Evolutionary conservation across 23 tunicate genomes (phyloP).

Genomic region (Pegea sp.): DNA sequence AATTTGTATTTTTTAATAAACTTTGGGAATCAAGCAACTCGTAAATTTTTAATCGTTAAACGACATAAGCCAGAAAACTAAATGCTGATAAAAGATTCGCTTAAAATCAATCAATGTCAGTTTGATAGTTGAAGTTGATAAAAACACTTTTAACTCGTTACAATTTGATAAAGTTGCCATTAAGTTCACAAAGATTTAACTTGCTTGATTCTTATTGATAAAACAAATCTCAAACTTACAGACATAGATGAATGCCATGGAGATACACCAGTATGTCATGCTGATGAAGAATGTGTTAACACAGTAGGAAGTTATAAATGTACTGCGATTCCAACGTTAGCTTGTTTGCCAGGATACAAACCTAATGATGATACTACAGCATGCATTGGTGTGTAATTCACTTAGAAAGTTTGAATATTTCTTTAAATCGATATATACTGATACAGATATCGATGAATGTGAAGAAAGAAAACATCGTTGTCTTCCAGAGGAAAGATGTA

Average conservation of each 20-base stretch:
- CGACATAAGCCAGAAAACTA: no score
- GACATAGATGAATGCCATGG: slow-evolving; percentile 62
- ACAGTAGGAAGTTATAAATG: slow-evolving; percentile 60
- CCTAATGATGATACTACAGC: slow-evolving; percentile 2
- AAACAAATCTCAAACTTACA: no score
- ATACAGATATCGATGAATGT: slow-evolving; percentile 66
- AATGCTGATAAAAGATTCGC: no score
- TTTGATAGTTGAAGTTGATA: no score
- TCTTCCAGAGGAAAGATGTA: slow-evolving; percentile 46
- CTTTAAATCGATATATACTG: neutral
- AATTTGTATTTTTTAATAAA: no score
- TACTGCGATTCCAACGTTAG: slow-evolving; percentile 19
- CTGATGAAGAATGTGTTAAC: slow-evolving; percentile 35
- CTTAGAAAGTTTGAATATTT: neutral
- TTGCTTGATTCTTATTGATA: no score
- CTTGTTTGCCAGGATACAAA: slow-evolving; percentile 34
- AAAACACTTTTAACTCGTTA: no score
- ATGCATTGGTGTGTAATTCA: slow-evolving; percentile 34
- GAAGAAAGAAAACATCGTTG: slow-evolving; percentile 46
- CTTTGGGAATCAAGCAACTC: no score
- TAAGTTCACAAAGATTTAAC: no score
- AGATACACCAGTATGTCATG: slow-evolving; percentile 9
- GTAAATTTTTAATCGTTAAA: no score
- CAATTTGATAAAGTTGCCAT: no score
- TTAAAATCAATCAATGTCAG: no score